These are phyloP conservation scores for Dryadula phaetusa DNA, from an alignment of 2,888 invertebrate genomes.

Conservation along the genomic window DNA sequence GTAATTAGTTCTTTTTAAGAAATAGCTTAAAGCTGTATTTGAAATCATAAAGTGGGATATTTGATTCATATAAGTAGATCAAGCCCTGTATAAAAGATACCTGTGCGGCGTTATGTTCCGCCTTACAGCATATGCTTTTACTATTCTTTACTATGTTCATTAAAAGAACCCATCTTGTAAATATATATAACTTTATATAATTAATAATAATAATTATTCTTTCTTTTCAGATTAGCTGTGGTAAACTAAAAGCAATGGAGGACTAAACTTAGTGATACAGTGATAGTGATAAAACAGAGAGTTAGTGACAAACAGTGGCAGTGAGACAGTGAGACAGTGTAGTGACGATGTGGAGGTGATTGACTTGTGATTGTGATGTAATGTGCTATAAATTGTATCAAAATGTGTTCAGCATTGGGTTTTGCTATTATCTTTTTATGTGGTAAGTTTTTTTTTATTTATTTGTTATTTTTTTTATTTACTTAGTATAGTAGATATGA, in stretches of 20 bases:
- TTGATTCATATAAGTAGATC: no score
- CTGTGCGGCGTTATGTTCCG: no score
- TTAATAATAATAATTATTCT: neutral
- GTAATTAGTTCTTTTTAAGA: no score
- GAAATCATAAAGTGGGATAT: no score
- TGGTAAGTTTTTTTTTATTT: constrained; percentile 61
- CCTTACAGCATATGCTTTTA: no score
- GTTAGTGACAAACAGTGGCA: constrained; percentile 19
- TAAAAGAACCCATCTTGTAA: no score
- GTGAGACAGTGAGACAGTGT: constrained; percentile 47
- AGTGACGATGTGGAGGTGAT: constrained; percentile 67
- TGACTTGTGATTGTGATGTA: constrained; percentile 58
- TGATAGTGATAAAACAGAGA: constrained; percentile 29
- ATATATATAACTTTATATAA: neutral
- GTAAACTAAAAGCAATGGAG: neutral
- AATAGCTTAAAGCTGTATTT: no score
- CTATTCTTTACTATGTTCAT: no score
- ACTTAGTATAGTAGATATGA: no score
- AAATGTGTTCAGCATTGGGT: constrained; percentile 72
- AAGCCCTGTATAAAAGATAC: no score
- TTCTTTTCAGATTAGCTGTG: constrained; percentile 35
- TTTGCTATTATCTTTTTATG: constrained; percentile 58
- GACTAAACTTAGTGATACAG: constrained; percentile 30
- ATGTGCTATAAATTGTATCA: constrained; percentile 65
- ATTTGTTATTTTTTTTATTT: neutral